Evolutionary conservation across 2,113 vertebrate species (phyloP).

Genomic region (Equus przewalskii): DNA sequence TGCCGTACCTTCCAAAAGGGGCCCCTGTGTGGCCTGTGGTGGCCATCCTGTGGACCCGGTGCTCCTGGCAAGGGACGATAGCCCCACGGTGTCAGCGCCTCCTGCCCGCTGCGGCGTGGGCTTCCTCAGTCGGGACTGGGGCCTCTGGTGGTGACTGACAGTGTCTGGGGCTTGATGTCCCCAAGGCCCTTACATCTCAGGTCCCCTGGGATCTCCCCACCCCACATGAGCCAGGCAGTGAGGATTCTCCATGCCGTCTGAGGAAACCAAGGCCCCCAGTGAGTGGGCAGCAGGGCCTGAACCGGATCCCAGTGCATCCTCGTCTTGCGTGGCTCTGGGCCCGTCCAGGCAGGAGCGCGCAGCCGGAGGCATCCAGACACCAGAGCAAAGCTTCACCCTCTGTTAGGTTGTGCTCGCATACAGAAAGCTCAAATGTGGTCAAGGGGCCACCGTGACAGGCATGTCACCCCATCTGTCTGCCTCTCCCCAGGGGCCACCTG

Average conservation of each 20-base stretch:
- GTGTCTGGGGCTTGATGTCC: accelerated
- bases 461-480: too few relatives aligned
- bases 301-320: accelerated
- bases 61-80: background rate
- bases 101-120: background rate
- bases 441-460: accelerated
- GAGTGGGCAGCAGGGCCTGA: background rate
- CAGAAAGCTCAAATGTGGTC: too few relatives aligned
- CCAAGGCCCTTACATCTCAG: too few relatives aligned
- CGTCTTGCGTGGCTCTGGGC: background rate
- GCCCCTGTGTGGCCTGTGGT: background rate
- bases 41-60: background rate
- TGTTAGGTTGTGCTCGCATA: accelerated
- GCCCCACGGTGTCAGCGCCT: background rate
- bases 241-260: background rate
- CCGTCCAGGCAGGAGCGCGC: background rate
- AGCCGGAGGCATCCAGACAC: background rate
- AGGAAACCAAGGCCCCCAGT: background rate
- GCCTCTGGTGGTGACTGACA: background rate
- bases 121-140: background rate
- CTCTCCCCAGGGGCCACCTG: background rate
- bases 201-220: background rate
- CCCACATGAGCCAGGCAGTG: background rate
- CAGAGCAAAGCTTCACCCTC: background rate
- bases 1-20: background rate